Percentiles rank a stretch among this genome's conserved stretches.
Conservation (phyloP, 2,888 invertebrate genomes). For the Clunio marinus region DNA sequence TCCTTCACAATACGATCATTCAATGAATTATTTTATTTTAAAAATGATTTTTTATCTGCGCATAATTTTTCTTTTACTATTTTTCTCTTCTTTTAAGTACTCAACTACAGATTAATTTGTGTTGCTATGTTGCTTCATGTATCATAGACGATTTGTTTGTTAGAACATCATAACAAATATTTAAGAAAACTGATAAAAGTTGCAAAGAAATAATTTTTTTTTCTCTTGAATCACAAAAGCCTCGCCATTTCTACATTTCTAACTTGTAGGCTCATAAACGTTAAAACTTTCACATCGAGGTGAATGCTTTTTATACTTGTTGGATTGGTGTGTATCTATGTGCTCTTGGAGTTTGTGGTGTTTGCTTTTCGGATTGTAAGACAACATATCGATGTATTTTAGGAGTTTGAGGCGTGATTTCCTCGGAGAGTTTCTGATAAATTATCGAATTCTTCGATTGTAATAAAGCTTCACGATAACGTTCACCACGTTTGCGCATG, state of each 20-base stretch:
- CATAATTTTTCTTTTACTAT: neutral
- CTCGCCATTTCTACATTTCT: constrained; percentile 7
- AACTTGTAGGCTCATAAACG: constrained; percentile 14
- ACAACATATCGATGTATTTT: constrained; percentile 59
- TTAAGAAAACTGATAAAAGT: neutral
- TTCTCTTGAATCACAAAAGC: constrained; percentile 36
- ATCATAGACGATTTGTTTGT: neutral
- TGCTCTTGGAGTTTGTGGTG: constrained; percentile 64
- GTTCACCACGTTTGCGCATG: constrained; percentile 54
- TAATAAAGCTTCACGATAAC: constrained; percentile 51
- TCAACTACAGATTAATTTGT: constrained; percentile 26
- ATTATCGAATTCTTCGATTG: constrained; percentile 57
- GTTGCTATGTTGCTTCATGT: neutral
- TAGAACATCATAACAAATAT: no score
- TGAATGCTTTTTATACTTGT: constrained; percentile 48
- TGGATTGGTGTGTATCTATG: constrained; percentile 61
- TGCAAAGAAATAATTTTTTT: constrained; percentile 27
- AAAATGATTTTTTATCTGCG: neutral
- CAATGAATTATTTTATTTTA: neutral
- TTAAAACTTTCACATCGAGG: neutral
- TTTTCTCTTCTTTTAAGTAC: constrained; percentile 26
- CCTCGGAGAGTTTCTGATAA: constrained; percentile 74
- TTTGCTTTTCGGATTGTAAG: constrained; percentile 56
- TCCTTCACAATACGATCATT: neutral
- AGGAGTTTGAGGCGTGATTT: constrained; percentile 66